phyloP scores from a whole-genome alignment of 2,797 vertebrate genomes.

The Microctenopoma lineatum region DNA sequence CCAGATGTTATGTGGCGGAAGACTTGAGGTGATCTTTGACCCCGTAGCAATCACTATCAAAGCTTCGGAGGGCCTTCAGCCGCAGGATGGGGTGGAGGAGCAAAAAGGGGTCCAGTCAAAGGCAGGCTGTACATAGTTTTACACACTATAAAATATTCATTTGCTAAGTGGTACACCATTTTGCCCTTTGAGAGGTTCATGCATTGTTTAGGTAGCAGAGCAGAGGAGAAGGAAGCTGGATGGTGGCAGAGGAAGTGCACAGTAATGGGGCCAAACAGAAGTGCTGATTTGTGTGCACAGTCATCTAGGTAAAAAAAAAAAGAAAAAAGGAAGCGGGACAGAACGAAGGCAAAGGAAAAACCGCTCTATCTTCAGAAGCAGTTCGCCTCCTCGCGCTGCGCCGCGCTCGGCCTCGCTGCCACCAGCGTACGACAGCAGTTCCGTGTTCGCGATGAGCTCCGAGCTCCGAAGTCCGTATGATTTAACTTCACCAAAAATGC shows the following conservation, averaged over 20 bases:
- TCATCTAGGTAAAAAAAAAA: slow-evolving; percentile 42
- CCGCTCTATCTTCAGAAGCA: slow-evolving; percentile 49
- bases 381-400: slow-evolving; percentile 26
- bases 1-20: slow-evolving; percentile 37
- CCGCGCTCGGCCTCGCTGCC: slow-evolving; percentile 19
- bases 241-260: slow-evolving; percentile 63
- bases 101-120: slow-evolving; percentile 49
- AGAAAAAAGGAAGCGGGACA: slow-evolving; percentile 17
- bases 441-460: background rate
- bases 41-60: slow-evolving; percentile 30
- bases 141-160: slow-evolving; percentile 95
- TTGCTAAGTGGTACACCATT: slow-evolving; percentile 94
- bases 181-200: slow-evolving; percentile 90
- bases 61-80: slow-evolving; percentile 6
- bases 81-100: slow-evolving; percentile 19
- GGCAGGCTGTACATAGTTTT: slow-evolving; percentile 72
- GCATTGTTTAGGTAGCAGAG: slow-evolving; percentile 89
- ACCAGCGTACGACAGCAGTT: background rate
- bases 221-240: slow-evolving; percentile 48
- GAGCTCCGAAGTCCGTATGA: background rate
- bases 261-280: slow-evolving; percentile 76
- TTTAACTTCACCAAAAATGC: slow-evolving; percentile 34
- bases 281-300: slow-evolving; percentile 73
- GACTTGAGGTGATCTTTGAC: slow-evolving; percentile 50
- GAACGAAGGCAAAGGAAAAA: slow-evolving; percentile 16